Conservation (phyloP, 2,113 vertebrate species). For the Chionis minor region DNA sequence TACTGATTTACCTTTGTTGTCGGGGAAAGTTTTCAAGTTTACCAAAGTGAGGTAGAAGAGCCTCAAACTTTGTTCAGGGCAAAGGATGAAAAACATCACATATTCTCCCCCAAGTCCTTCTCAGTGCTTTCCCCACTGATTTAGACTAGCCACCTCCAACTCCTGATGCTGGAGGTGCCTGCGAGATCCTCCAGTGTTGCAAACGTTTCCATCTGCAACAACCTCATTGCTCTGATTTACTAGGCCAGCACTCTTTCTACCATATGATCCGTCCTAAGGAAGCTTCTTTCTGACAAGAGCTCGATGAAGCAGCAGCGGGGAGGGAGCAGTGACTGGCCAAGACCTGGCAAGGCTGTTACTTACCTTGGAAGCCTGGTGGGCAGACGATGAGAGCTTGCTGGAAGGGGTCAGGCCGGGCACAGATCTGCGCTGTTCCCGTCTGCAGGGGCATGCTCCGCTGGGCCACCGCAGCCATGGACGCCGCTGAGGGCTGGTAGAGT, state of each 20-base stretch:
- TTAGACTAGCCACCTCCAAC: background rate
- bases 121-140: background rate
- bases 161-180: background rate
- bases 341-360: background rate
- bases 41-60: background rate
- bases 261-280: background rate
- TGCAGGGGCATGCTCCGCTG: slow-evolving; percentile 96
- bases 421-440: slow-evolving; percentile 91
- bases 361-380: slow-evolving; percentile 98
- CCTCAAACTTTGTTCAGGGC: background rate
- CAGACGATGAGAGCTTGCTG: slow-evolving; percentile 99
- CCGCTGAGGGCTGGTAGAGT: slow-evolving; percentile 97
- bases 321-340: background rate
- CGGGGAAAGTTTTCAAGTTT: background rate
- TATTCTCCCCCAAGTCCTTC: background rate
- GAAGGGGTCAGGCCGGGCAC: slow-evolving; percentile 95
- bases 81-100: background rate
- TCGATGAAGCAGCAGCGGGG: background rate
- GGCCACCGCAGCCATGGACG: slow-evolving; percentile 97
- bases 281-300: background rate
- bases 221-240: background rate
- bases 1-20: background rate
- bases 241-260: background rate
- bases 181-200: background rate
- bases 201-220: background rate